These are phyloP conservation scores for Montipora cactus DNA, from an alignment of 64 coral and sea anemone species.

Conservation along the genomic window DNA sequence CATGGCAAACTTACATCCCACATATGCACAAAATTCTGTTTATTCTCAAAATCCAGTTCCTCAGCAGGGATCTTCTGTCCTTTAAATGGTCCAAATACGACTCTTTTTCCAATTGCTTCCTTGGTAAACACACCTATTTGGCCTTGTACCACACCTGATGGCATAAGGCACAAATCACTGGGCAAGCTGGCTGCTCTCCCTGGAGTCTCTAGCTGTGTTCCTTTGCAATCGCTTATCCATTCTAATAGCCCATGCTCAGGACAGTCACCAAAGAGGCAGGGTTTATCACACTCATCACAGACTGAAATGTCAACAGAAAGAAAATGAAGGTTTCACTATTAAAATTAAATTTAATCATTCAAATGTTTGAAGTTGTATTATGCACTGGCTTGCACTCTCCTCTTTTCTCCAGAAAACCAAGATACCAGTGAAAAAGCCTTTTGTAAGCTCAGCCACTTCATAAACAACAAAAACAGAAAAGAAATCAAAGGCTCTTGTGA, in stretches of 20 bases:
- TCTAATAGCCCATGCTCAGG: conserved; percentile 69
- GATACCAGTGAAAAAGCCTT: too few species aligned
- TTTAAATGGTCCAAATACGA: conserved; percentile 71
- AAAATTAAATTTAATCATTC: too few species aligned
- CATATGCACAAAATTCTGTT: conserved; percentile 14
- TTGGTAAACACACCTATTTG: conserved; percentile 74
- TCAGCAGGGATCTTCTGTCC: conserved; percentile 13
- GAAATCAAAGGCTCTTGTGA: too few species aligned
- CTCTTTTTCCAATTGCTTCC: conserved; percentile 55
- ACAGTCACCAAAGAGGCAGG: conserved; percentile 44
- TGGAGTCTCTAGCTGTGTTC: neutral
- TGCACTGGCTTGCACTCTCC: too few species aligned
- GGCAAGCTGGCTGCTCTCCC: conserved; percentile 17
- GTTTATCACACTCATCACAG: conserved; percentile 62
- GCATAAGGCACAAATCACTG: conserved; percentile 37
- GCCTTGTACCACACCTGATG: conserved; percentile 6
- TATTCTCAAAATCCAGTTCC: neutral
- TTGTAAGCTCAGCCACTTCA: too few species aligned
- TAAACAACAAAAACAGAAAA: too few species aligned
- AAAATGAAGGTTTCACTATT: too few species aligned
- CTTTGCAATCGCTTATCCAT: conserved; percentile 25
- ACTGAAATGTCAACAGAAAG: conserved; percentile 1
- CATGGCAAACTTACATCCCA: conserved; percentile 67
- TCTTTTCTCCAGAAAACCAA: too few species aligned
- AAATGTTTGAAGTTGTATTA: too few species aligned